Evolutionary conservation across 2,797 vertebrate species (phyloP).

Genomic region (Cossypha niveicapilla): DNA sequence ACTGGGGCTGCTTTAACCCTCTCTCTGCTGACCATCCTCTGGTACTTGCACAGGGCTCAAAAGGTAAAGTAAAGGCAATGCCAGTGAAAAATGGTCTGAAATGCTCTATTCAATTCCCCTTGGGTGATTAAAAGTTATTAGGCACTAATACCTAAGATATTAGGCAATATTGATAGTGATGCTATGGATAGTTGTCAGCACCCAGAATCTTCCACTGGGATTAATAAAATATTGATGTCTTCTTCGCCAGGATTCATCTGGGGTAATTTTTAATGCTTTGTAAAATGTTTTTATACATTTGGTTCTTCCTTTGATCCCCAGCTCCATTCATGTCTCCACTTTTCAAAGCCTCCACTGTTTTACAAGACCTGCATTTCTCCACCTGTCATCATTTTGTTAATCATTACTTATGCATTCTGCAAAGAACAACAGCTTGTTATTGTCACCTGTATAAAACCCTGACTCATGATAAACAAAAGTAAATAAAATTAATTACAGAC

Average conservation of each 20-base stretch:
- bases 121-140: background rate
- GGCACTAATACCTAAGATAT: background rate
- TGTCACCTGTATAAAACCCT: background rate
- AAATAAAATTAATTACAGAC: background rate
- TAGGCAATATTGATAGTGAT: background rate
- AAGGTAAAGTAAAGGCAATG: background rate
- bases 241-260: background rate
- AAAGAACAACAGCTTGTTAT: background rate
- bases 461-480: background rate
- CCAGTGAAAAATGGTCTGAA: background rate
- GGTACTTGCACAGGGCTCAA: background rate
- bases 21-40: background rate
- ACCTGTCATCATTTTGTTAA: background rate
- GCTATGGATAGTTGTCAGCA: accelerated
- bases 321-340: background rate
- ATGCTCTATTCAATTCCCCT: background rate
- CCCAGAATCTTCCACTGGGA: background rate
- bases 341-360: background rate
- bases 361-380: background rate
- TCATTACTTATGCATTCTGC: background rate
- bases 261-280: background rate
- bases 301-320: background rate
- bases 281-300: background rate
- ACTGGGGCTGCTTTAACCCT: background rate
- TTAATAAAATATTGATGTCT: background rate